Evolutionary conservation across 2,888 invertebrate genomes (phyloP).

Genomic region (Electrophaes corylata): DNA sequence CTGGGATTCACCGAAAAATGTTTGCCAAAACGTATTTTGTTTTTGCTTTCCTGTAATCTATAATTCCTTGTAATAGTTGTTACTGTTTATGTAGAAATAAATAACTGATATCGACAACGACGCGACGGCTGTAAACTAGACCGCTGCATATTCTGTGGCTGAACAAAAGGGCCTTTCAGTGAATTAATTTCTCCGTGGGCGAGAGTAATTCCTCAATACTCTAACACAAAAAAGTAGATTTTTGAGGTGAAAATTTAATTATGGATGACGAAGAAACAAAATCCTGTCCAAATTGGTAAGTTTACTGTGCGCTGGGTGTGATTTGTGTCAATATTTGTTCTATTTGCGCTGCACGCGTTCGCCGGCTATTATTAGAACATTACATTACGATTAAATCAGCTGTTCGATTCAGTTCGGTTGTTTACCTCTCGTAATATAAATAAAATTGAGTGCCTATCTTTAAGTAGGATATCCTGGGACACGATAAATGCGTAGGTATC

Average conservation of each 20-base stretch:
- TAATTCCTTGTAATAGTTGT: conserved; percentile 1
- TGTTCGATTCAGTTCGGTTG: conserved; percentile 58
- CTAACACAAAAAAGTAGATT: background rate
- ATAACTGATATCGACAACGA: background rate
- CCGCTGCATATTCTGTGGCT: background rate
- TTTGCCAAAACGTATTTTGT: conserved; percentile 12
- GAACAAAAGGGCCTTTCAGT: background rate
- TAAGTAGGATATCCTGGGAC: background rate
- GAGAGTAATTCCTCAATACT: conserved; percentile 17
- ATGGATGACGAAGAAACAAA: conserved; percentile 75
- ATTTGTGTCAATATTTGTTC: conserved; percentile 69
- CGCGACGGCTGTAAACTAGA: background rate
- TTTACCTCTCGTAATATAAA: conserved; percentile 55
- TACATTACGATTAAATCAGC: conserved; percentile 64
- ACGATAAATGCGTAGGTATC: background rate
- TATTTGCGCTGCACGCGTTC: conserved; percentile 73
- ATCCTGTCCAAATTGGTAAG: conserved; percentile 82
- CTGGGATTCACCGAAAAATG: conserved; percentile 48
- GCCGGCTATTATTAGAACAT: conserved; percentile 76
- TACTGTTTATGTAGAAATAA: background rate
- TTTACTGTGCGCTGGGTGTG: conserved; percentile 38
- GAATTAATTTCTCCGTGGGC: conserved; percentile 5
- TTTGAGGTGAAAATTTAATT: conserved; percentile 14
- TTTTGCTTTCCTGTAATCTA: conserved; percentile 26
- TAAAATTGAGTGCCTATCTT: background rate